phyloP scores from a whole-genome alignment of 2,113 vertebrate species.

The Psittacus erithacus region DNA sequence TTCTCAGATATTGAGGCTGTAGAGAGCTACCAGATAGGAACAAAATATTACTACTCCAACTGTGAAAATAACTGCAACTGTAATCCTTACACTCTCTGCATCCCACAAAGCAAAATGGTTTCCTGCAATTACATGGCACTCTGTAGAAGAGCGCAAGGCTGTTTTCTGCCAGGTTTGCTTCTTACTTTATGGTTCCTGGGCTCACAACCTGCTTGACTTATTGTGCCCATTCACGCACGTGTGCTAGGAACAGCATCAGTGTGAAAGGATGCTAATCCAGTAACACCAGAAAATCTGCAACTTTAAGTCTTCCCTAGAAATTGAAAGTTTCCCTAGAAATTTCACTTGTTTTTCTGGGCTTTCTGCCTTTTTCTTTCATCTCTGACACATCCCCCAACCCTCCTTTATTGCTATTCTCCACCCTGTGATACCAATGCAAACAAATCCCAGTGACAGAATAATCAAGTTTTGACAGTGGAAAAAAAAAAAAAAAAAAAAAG shows the following conservation, averaged over 20 bases:
- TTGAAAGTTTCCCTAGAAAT: neutral
- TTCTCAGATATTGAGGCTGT: neutral
- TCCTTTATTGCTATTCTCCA: neutral
- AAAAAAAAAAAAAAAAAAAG: neutral
- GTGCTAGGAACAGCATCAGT: neutral
- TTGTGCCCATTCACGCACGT: neutral
- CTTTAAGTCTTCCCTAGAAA: neutral
- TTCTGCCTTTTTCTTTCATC: neutral
- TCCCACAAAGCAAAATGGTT: neutral
- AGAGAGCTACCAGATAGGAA: neutral
- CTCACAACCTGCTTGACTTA: neutral
- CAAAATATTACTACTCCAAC: neutral
- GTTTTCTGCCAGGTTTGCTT: neutral
- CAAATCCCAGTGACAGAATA: neutral
- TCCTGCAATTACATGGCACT: neutral
- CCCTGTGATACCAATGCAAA: constrained; percentile 23
- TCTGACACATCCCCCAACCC: neutral
- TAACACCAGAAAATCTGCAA: neutral
- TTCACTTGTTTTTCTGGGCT: neutral
- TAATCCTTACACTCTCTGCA: neutral
- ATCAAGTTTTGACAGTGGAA: constrained; percentile 34
- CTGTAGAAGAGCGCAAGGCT: neutral
- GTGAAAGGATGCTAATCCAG: neutral
- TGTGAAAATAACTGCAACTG: neutral
- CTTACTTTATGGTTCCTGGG: neutral